phyloP scores from a whole-genome alignment of 2,113 vertebrate genomes.

The Agelaius phoeniceus region DNA sequence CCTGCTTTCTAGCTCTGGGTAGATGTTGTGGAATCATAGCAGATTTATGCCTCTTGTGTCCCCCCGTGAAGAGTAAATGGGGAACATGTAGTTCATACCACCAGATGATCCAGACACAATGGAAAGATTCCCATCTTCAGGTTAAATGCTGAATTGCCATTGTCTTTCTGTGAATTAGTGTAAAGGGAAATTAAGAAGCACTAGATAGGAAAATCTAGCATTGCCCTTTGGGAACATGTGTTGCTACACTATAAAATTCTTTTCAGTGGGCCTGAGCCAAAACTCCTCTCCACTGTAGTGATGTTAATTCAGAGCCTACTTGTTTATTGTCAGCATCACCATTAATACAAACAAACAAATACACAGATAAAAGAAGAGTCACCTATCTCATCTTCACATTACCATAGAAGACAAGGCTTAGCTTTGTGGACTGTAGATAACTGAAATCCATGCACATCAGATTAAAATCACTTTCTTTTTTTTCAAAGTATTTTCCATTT shows the following conservation, averaged over 20 bases:
- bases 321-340: not conserved
- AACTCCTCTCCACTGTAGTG: not conserved
- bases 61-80: not conserved
- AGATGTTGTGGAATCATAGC: rapidly evolving
- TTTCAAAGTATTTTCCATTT: not conserved
- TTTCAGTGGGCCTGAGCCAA: not conserved
- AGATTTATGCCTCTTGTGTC: not conserved
- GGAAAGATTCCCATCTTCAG: slow-evolving; percentile 26
- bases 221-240: not conserved
- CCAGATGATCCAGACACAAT: not conserved
- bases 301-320: not conserved
- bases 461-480: not conserved
- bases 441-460: not conserved
- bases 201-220: not conserved
- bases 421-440: not conserved
- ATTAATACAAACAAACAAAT: not conserved
- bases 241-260: not conserved
- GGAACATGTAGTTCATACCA: not conserved
- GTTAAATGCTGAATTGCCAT: not conserved
- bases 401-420: not conserved
- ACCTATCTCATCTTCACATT: not conserved
- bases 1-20: not conserved
- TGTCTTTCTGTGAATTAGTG: not conserved
- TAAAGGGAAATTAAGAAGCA: not conserved
- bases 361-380: not conserved